phyloP scores from a whole-genome alignment of 2,113 vertebrate species.

The Amia ocellicauda region DNA sequence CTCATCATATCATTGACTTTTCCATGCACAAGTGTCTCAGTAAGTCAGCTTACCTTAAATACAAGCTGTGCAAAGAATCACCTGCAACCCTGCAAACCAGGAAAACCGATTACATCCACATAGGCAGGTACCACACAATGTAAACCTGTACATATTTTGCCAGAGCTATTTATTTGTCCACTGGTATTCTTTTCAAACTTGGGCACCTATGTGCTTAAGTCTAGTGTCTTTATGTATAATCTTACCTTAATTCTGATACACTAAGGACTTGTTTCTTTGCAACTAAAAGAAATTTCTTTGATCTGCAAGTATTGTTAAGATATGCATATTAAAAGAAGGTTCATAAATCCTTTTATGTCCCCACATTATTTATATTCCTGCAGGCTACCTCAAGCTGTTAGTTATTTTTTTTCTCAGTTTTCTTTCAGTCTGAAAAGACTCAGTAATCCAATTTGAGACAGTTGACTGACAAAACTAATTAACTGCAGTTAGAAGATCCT shows the following conservation, averaged over 20 bases:
- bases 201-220: no score
- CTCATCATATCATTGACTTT: no score
- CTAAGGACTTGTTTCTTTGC: not conserved
- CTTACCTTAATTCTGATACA: not conserved
- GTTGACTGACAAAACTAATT: constrained; percentile 45
- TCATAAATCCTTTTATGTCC: constrained; percentile 27
- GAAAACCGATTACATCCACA: no score
- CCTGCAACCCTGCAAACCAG: no score
- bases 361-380: constrained; percentile 31
- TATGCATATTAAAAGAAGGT: constrained; percentile 25
- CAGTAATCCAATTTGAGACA: constrained; percentile 35
- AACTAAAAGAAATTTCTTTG: constrained; percentile 34
- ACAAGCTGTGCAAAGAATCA: no score
- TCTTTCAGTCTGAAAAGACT: constrained; percentile 24
- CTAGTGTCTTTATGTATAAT: not conserved
- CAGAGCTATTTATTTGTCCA: no score
- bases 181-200: no score
- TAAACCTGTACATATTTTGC: no score
- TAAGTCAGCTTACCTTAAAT: no score
- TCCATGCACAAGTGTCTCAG: no score
- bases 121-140: no score
- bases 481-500: constrained; percentile 30
- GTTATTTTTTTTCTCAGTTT: constrained; percentile 9
- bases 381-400: constrained; percentile 26
- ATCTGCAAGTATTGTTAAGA: constrained; percentile 30